A percentile compares a stretch with the other conserved stretches of the same genome.
Evolutionary conservation across 2,797 vertebrate genomes (phyloP).

Genomic region (Pantherophis alleghaniensis): DNA sequence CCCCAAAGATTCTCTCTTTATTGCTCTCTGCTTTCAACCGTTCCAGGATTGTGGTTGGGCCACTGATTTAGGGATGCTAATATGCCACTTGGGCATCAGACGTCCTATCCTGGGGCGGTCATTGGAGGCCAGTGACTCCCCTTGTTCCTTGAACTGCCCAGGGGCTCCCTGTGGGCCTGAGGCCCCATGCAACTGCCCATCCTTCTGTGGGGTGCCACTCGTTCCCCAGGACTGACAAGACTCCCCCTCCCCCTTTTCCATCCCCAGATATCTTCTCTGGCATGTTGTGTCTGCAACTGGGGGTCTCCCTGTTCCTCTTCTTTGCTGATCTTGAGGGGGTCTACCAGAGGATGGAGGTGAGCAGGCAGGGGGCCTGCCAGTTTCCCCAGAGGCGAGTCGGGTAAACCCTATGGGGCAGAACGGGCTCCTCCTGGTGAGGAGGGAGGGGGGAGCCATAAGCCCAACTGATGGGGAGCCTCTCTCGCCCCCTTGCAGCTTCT

Average conservation of each 20-base stretch:
- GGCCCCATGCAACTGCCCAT: background rate
- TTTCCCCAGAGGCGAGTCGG: background rate
- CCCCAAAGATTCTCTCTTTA: too few relatives aligned
- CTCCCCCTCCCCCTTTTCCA: constrained; percentile 22
- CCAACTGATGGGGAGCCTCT: background rate
- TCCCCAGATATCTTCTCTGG: constrained; percentile 67
- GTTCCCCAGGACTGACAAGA: background rate
- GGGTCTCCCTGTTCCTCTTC: constrained; percentile 65
- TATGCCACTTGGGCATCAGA: accelerated
- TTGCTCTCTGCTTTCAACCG: background rate
- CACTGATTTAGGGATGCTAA: background rate
- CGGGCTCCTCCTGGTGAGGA: background rate
- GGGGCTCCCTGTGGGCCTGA: background rate
- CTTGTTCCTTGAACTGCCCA: background rate
- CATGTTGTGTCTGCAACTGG: constrained; percentile 62
- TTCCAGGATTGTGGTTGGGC: background rate
- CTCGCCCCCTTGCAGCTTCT: constrained; percentile 62
- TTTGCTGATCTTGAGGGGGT: constrained; percentile 59
- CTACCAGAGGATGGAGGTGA: constrained; percentile 65
- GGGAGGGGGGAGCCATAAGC: background rate
- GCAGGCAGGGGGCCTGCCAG: accelerated
- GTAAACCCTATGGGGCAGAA: background rate
- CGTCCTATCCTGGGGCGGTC: background rate
- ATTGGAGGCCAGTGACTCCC: background rate
- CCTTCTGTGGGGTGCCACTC: too few relatives aligned